Evolutionary conservation across 2,888 invertebrate genomes (phyloP).

Genomic region (Melolontha melolontha): DNA sequence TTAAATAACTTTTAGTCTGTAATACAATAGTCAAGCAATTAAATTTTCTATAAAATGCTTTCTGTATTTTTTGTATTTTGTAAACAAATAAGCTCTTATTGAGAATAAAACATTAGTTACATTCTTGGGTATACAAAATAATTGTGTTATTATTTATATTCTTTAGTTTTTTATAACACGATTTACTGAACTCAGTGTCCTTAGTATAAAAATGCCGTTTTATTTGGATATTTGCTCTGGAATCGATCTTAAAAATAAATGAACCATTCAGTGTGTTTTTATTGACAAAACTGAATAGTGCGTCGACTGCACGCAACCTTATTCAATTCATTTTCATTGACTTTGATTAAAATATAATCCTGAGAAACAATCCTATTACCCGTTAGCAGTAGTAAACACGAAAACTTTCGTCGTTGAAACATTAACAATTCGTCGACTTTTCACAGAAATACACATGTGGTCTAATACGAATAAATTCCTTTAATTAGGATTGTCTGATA

Average conservation of each 20-base stretch:
- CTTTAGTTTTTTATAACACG: background rate
- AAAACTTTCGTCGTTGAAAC: conserved; percentile 25
- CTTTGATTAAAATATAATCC: conserved; percentile 44
- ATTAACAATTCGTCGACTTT: conserved; percentile 24
- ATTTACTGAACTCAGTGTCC: conserved; percentile 16
- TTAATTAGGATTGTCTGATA: no score
- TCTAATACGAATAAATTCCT: no score
- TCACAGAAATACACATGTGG: conserved; percentile 8
- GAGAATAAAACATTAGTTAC: no score
- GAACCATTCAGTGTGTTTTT: conserved; percentile 36
- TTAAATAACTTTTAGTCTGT: no score
- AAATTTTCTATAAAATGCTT: no score
- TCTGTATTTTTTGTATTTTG: no score
- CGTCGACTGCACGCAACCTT: conserved; percentile 41
- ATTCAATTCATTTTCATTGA: conserved; percentile 41
- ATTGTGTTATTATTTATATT: no score
- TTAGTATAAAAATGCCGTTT: conserved; percentile 16
- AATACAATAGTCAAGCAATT: no score
- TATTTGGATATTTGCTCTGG: conserved; percentile 34
- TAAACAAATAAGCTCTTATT: no score
- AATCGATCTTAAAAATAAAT: conserved; percentile 40
- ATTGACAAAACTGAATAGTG: conserved; percentile 40
- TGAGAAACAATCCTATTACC: conserved; percentile 36
- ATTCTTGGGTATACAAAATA: no score
- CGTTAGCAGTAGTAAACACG: conserved; percentile 38